These are phyloP conservation scores for Brachirus orientalis DNA, from an alignment of 2,113 vertebrate genomes.

Conservation along the genomic window DNA sequence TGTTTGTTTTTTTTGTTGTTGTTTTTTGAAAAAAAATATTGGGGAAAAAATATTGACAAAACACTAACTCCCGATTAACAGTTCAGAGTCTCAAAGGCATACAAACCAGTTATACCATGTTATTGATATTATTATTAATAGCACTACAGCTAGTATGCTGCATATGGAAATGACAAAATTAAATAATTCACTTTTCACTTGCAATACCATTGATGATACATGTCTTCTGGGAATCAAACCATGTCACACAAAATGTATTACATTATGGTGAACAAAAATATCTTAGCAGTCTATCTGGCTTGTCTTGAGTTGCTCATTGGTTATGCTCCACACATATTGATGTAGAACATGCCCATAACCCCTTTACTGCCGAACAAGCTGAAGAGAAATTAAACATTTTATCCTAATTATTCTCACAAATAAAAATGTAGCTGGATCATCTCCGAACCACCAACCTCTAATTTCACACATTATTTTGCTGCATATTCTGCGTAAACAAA, in stretches of 20 bases:
- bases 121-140: conserved; percentile 44
- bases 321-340: conserved; percentile 4
- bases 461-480: conserved; percentile 21
- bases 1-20: conserved; percentile 59
- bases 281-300: too few species aligned
- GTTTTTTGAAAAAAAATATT: too few species aligned
- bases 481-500: conserved; percentile 52
- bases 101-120: conserved; percentile 39
- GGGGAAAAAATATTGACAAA: conserved; percentile 30
- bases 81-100: conserved; percentile 26
- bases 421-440: neutral
- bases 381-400: neutral
- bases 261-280: neutral
- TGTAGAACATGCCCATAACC: conserved; percentile 1
- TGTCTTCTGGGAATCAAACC: conserved; percentile 30
- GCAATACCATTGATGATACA: conserved; percentile 25
- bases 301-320: conserved; percentile 26
- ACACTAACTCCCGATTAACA: conserved; percentile 36
- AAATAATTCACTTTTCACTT: conserved; percentile 32
- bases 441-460: conserved; percentile 11
- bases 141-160: conserved; percentile 6
- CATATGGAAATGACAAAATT: conserved; percentile 25
- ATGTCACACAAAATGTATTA: too few species aligned
- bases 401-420: conserved; percentile 36
- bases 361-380: neutral